Percentiles rank a stretch among this genome's conserved stretches.
These are phyloP conservation scores for Hymenochirus boettgeri DNA, from an alignment of 2,113 vertebrate genomes.

Conservation along the genomic window DNA sequence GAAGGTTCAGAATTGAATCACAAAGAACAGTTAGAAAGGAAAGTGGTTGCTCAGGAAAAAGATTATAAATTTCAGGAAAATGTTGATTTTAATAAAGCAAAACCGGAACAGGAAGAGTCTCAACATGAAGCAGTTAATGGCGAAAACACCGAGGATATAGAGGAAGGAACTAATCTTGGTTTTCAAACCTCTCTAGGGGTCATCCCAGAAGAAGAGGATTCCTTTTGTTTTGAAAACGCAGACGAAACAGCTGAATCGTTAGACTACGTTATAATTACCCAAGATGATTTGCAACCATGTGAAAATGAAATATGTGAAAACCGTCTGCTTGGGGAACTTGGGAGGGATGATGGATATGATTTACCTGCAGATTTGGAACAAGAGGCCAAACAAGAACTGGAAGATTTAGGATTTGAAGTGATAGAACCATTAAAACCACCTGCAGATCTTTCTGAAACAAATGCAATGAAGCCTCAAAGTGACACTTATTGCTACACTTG, in stretches of 20 bases:
- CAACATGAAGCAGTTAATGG: not conserved
- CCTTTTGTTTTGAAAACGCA: conserved; percentile 35
- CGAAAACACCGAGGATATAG: not conserved
- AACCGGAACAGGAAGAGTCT: not conserved
- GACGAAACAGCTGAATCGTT: conserved; percentile 66
- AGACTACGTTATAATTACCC: conserved; percentile 71
- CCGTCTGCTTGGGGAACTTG: conserved; percentile 51
- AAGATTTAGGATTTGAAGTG: conserved; percentile 69
- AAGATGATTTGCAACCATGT: conserved; percentile 60
- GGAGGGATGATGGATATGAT: conserved; percentile 51
- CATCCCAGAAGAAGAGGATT: conserved; percentile 50
- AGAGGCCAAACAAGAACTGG: conserved; percentile 53
- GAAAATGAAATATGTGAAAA: conserved; percentile 58
- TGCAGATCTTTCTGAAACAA: conserved; percentile 55
- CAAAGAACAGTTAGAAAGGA: not conserved
- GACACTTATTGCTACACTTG: conserved; percentile 84
- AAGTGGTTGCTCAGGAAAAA: not conserved
- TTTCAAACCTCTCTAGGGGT: conserved; percentile 48
- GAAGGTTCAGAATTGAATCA: not conserved
- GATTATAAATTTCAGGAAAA: conserved; percentile 5
- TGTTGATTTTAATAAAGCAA: not conserved
- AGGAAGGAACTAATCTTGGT: not conserved
- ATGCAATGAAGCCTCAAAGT: conserved; percentile 65
- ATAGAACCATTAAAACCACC: conserved; percentile 62
- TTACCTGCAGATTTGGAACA: conserved; percentile 52